Percentiles rank a stretch among this genome's conserved stretches.
Evolutionary conservation across 2,888 invertebrate genomes (phyloP).

Genomic region (Miltochrista miniata): DNA sequence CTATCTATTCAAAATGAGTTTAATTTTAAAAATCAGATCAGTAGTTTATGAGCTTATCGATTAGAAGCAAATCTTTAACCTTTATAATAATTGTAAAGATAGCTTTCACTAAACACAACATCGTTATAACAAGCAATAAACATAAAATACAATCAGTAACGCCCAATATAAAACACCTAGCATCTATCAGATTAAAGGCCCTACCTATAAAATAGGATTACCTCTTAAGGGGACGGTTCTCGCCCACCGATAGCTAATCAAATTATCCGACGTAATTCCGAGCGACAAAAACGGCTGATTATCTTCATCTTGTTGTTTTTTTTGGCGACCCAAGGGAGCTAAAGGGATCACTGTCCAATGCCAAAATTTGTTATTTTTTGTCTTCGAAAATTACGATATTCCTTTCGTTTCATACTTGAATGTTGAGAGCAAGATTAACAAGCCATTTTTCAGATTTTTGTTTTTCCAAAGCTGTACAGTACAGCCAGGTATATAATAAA

Average conservation of each 20-base stretch:
- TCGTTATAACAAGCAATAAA: slow-evolving; percentile 28
- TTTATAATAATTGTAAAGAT: too few species aligned
- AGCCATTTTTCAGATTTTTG: slow-evolving; percentile 2
- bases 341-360: slow-evolving; percentile 61
- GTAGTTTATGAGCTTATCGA: too few species aligned
- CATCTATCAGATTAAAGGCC: slow-evolving; percentile 62
- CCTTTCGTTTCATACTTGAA: slow-evolving; percentile 32
- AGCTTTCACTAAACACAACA: slow-evolving; percentile 1
- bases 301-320: slow-evolving; percentile 61
- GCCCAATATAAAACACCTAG: slow-evolving; percentile 46
- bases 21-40: too few species aligned
- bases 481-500: background rate
- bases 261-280: slow-evolving; percentile 74
- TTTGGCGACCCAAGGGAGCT: slow-evolving; percentile 56
- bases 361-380: slow-evolving; percentile 46
- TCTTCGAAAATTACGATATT: slow-evolving; percentile 24
- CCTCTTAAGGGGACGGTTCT: slow-evolving; percentile 67
- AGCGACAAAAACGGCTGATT: slow-evolving; percentile 77
- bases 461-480: background rate
- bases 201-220: slow-evolving; percentile 71
- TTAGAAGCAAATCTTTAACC: too few species aligned
- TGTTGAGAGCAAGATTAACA: slow-evolving; percentile 10
- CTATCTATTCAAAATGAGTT: too few species aligned
- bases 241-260: slow-evolving; percentile 76
- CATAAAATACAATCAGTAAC: slow-evolving; percentile 38